A percentile compares a stretch with the other conserved stretches of the same genome.
Conservation (phyloP, 1,140 invertebrate species). For the Penaeus vannamei region DNA sequence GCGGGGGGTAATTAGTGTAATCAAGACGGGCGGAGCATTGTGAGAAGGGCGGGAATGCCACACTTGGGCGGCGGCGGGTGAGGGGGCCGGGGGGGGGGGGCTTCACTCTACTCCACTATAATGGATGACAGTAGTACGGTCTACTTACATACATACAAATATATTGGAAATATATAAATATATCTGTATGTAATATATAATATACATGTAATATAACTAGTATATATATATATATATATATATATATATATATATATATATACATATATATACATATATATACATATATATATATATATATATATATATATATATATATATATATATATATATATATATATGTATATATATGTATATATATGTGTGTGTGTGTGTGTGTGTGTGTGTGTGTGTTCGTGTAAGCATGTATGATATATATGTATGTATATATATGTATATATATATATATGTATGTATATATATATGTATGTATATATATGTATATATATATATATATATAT, state of each 20-base stretch:
- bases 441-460: neutral
- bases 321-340: constrained; percentile 9
- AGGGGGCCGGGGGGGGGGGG: no score
- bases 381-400: neutral
- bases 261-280: neutral
- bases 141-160: neutral
- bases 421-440: neutral
- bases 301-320: constrained; percentile 6
- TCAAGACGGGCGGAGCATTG: no score
- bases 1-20: no score
- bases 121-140: neutral
- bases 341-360: constrained; percentile 13
- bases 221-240: neutral
- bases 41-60: no score
- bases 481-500: no score
- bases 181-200: neutral
- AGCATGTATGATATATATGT: neutral
- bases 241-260: neutral
- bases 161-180: neutral
- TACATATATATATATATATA: neutral
- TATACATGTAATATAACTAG: neutral
- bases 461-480: neutral
- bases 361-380: neutral
- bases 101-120: neutral
- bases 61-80: no score